Evolutionary conservation across 2,888 invertebrate species (phyloP).

Genomic region (Tupiocoris notatus): DNA sequence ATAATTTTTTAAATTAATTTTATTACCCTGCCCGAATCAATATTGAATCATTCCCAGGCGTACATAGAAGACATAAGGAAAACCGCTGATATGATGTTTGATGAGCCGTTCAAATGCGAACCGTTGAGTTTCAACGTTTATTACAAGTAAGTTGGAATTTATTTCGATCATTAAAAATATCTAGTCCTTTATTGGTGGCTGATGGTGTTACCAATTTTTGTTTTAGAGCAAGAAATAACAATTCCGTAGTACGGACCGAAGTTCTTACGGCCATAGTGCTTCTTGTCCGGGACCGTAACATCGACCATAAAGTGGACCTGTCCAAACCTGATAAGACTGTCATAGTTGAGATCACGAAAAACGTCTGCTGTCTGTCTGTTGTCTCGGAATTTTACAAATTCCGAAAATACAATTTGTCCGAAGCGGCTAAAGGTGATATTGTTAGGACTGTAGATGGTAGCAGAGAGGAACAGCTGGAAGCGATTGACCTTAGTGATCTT

Average conservation of each 20-base stretch:
- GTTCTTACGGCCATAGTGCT: conserved; percentile 73
- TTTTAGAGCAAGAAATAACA: conserved; percentile 69
- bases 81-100: conserved; percentile 65
- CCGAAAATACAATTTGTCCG: conserved; percentile 77
- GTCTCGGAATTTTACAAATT: conserved; percentile 74
- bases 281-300: conserved; percentile 66
- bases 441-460: too few species aligned
- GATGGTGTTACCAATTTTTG: neutral
- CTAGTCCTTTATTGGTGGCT: conserved; percentile 6
- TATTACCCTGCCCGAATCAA: neutral
- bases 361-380: conserved; percentile 75
- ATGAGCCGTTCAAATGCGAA: conserved; percentile 68
- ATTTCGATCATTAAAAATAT: neutral
- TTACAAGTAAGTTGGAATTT: conserved; percentile 60
- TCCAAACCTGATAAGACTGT: conserved; percentile 72
- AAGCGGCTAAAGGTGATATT: conserved; percentile 11
- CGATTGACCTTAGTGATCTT: too few species aligned
- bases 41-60: conserved; percentile 58
- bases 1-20: neutral
- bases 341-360: conserved; percentile 78
- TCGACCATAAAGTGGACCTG: conserved; percentile 74
- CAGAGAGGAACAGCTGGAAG: too few species aligned
- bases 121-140: conserved; percentile 73
- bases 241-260: conserved; percentile 66
- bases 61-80: conserved; percentile 71